Conservation (phyloP, 2,113 vertebrate species). For the Gnathonemus echidnorhynchus region DNA sequence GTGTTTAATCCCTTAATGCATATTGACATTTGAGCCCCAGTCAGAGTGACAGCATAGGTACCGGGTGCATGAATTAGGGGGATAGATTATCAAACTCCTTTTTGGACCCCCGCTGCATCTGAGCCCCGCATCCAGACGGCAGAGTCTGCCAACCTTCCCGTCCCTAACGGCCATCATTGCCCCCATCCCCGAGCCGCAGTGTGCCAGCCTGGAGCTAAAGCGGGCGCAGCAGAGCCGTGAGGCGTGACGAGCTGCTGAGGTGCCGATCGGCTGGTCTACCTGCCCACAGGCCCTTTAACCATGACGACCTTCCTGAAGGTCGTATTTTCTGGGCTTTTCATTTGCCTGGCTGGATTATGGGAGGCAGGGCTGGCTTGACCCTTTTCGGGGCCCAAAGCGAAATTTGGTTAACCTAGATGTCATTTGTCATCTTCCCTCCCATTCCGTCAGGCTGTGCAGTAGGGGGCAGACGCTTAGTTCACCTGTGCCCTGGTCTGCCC, state of each 20-base stretch:
- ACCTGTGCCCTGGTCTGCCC: not conserved
- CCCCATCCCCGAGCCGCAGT: not conserved
- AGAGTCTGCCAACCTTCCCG: conserved; percentile 26
- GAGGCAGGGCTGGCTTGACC: not conserved
- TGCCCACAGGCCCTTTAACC: not conserved
- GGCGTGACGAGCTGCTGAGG: not conserved
- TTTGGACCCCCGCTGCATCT: conserved; percentile 36
- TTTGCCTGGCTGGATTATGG: not conserved
- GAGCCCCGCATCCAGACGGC: conserved; percentile 39
- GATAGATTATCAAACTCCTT: not conserved
- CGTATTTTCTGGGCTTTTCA: not conserved
- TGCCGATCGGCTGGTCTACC: not conserved
- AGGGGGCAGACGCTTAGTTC: not conserved
- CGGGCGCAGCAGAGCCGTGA: not conserved
- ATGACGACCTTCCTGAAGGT: not conserved
- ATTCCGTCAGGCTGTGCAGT: not conserved
- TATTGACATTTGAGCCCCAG: not conserved
- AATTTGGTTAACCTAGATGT: not conserved
- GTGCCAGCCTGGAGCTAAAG: not conserved
- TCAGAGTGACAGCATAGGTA: not conserved
- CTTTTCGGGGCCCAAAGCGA: not conserved
- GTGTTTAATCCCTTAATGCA: not conserved
- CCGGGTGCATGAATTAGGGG: not conserved
- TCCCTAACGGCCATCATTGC: not conserved
- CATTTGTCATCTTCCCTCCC: not conserved